phyloP scores from a whole-genome alignment of 1,140 invertebrate genomes.

The Magallana ariakensis region DNA sequence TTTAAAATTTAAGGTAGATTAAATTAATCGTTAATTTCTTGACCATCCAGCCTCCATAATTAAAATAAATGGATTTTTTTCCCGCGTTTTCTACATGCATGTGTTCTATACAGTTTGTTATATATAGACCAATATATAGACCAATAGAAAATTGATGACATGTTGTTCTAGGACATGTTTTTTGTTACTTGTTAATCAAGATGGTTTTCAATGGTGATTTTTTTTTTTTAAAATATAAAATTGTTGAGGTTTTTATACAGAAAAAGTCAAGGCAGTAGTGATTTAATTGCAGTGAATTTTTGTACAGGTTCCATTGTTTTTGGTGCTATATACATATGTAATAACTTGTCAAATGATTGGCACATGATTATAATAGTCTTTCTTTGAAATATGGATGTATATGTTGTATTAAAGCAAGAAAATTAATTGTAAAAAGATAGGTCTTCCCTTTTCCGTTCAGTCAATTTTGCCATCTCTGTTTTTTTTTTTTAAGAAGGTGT shows the following conservation, averaged over 20 bases:
- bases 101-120: background rate
- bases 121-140: background rate
- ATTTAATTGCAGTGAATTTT: background rate
- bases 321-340: background rate
- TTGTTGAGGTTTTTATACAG: background rate
- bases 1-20: no score
- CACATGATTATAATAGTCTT: background rate
- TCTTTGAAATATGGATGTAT: background rate
- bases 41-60: no score
- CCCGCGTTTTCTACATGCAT: background rate
- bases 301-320: background rate
- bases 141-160: no score
- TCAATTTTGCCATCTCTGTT: no score
- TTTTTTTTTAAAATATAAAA: background rate
- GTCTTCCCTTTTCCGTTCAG: no score
- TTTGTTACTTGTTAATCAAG: background rate
- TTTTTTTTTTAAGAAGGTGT: no score
- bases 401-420: background rate
- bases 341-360: background rate
- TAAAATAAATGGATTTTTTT: no score
- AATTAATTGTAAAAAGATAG: no score
- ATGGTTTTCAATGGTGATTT: background rate
- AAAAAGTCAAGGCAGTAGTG: background rate
- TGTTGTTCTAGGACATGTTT: background rate
- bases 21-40: no score